Evolutionary conservation across 2,113 vertebrate species (phyloP).

Genomic region (Ramphastos sulfuratus): DNA sequence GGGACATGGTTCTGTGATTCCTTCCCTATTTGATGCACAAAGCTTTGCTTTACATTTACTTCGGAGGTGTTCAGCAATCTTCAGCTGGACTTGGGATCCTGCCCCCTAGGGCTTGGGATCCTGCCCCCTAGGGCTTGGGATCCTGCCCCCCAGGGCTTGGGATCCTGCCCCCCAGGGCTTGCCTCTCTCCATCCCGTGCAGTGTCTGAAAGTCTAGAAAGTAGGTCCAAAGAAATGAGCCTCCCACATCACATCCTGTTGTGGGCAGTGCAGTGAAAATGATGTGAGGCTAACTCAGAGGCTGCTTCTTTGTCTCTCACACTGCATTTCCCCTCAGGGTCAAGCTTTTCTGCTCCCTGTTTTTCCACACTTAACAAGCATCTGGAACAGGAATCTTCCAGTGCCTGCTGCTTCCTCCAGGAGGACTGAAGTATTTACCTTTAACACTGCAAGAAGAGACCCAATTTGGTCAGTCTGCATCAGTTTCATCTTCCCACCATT

Average conservation of each 20-base stretch:
- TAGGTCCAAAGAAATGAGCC: background rate
- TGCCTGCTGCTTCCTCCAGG: background rate
- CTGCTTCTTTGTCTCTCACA: background rate
- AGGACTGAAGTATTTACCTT: conserved; percentile 78
- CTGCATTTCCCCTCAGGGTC: rapidly evolving
- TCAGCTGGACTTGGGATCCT: background rate
- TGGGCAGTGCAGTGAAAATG: background rate
- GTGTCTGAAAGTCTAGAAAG: background rate
- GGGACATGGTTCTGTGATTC: no score
- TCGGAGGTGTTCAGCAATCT: background rate
- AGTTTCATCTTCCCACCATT: conserved; percentile 90
- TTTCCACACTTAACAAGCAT: background rate
- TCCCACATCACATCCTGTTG: background rate
- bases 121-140: no score
- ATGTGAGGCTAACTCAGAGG: background rate
- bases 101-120: background rate
- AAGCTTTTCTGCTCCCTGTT: background rate
- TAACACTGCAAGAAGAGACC: conserved; percentile 87
- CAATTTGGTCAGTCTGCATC: conserved; percentile 83
- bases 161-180: background rate
- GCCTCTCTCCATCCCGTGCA: rapidly evolving
- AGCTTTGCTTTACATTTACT: background rate
- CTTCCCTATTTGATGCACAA: background rate
- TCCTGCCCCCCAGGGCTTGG: background rate
- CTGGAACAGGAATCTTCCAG: background rate